Percentiles rank a stretch among this genome's conserved stretches.
phyloP scores from a whole-genome alignment of 1,140 invertebrate genomes.

The Tyrophagus putrescentiae region DNA sequence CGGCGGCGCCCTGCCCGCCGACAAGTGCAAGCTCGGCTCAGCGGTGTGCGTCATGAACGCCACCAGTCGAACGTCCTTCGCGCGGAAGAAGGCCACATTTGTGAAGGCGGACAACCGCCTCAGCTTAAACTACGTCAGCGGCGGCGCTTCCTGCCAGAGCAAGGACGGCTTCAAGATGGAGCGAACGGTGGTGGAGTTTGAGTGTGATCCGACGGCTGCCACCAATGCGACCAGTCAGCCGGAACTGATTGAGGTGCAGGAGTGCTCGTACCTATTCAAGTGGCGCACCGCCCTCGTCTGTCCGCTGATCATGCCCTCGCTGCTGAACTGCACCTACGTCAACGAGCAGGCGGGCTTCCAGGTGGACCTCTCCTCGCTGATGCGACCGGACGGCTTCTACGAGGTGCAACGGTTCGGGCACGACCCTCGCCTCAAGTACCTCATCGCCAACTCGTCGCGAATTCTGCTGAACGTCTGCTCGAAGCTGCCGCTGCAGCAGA shows the following conservation, averaged over 20 bases:
- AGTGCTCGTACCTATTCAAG: conserved; percentile 24
- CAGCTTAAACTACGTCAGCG: neutral
- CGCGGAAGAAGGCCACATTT: conserved; percentile 10
- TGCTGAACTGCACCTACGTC: neutral
- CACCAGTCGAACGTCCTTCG: neutral
- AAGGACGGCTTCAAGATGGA: conserved; percentile 8
- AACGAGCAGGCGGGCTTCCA: conserved; percentile 19
- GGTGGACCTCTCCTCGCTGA: conserved; percentile 11
- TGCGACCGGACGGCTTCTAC: conserved; percentile 13
- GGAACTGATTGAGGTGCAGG: conserved; percentile 17
- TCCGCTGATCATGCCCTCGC: neutral
- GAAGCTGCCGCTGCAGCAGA: conserved; percentile 1
- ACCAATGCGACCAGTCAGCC: conserved; percentile 18
- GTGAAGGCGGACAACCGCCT: conserved; percentile 2
- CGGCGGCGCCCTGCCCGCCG: conserved; percentile 15
- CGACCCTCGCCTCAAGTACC: neutral
- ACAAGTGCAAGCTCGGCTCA: neutral
- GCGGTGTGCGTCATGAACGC: neutral
- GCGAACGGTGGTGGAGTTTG: conserved; percentile 25
- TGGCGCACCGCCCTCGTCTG: conserved; percentile 24
- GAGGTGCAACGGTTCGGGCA: conserved; percentile 10
- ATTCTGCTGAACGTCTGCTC: conserved; percentile 25
- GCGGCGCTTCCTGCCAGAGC: neutral
- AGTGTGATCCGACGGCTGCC: conserved; percentile 22
- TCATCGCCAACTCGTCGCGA: neutral